A percentile compares a stretch with the other conserved stretches of the same genome.
These are phyloP conservation scores for Apamea epomidion DNA, from an alignment of 2,888 invertebrate genomes.

Conservation along the genomic window DNA sequence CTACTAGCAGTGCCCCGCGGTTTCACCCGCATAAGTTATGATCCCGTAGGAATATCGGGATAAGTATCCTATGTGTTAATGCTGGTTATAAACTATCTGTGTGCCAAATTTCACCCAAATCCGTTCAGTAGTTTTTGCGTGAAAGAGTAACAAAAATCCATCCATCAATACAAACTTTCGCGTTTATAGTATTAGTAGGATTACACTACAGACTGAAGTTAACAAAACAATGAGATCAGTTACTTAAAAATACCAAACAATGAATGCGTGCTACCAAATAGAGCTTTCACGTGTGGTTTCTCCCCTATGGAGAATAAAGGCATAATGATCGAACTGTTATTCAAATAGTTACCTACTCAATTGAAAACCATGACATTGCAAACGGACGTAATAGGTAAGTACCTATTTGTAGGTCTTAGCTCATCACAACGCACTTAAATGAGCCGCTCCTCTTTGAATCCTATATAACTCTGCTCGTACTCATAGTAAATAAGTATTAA, in stretches of 20 bases:
- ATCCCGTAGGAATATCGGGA: no score
- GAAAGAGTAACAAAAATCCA: no score
- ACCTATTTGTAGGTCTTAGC: conserved; percentile 7
- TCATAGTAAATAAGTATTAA: conserved; percentile 14
- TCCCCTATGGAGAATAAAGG: background rate
- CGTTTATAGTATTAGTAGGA: no score
- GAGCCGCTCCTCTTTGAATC: conserved; percentile 13
- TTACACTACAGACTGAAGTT: background rate
- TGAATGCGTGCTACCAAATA: background rate
- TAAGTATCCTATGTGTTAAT: no score
- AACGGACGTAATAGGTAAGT: conserved; percentile 8
- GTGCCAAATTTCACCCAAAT: no score
- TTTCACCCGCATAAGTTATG: no score
- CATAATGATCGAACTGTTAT: background rate
- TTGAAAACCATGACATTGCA: conserved; percentile 29
- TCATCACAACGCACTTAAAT: conserved; percentile 16
- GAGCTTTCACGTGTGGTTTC: background rate
- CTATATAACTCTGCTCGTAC: background rate
- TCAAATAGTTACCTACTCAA: background rate
- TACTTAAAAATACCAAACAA: background rate
- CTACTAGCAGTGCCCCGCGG: no score
- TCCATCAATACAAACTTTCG: no score
- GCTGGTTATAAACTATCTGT: no score
- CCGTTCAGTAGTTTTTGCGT: no score
- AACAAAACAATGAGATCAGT: background rate